phyloP scores from a whole-genome alignment of 1,140 invertebrate species.

The Drosophila bipectinata region DNA sequence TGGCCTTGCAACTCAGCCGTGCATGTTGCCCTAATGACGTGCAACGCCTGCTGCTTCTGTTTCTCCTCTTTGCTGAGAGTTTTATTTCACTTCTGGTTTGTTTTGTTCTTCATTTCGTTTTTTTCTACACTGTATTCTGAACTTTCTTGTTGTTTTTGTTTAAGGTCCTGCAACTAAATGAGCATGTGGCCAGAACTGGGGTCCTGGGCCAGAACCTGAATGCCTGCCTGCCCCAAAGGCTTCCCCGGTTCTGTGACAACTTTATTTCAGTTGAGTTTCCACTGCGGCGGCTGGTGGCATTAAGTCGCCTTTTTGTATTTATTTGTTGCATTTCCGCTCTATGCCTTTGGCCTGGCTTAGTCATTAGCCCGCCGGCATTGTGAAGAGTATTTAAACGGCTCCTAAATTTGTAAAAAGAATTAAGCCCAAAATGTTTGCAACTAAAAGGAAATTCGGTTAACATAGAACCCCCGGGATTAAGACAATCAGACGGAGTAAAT shows the following conservation, averaged over 20 bases:
- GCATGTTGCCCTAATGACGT: constrained; percentile 76
- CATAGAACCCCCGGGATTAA: constrained; percentile 13
- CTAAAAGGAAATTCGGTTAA: constrained; percentile 21
- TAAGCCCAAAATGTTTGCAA: constrained; percentile 15
- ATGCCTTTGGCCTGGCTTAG: constrained; percentile 51
- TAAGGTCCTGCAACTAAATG: constrained; percentile 62
- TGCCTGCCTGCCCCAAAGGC: constrained; percentile 31
- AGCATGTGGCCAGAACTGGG: constrained; percentile 54
- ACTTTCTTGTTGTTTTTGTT: constrained; percentile 14
- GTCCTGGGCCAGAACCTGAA: constrained; percentile 17
- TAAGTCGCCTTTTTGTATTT: constrained; percentile 67
- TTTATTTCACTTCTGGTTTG: constrained; percentile 40
- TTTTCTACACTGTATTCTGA: not conserved
- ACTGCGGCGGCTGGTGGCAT: constrained; percentile 46
- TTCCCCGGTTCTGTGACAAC: constrained; percentile 61
- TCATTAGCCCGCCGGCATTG: constrained; percentile 60
- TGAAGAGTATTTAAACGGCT: constrained; percentile 57
- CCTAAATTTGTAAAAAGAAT: constrained; percentile 50
- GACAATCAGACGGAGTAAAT: constrained; percentile 34
- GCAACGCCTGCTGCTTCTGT: constrained; percentile 55
- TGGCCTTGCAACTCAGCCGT: constrained; percentile 54
- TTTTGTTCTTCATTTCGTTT: constrained; percentile 21
- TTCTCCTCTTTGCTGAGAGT: constrained; percentile 24
- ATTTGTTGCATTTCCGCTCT: constrained; percentile 74
- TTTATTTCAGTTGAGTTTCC: constrained; percentile 65